Base-by-base conservation (phyloP, 2,797 vertebrate genomes). In the Enteromius thamalakanensis region DNA sequence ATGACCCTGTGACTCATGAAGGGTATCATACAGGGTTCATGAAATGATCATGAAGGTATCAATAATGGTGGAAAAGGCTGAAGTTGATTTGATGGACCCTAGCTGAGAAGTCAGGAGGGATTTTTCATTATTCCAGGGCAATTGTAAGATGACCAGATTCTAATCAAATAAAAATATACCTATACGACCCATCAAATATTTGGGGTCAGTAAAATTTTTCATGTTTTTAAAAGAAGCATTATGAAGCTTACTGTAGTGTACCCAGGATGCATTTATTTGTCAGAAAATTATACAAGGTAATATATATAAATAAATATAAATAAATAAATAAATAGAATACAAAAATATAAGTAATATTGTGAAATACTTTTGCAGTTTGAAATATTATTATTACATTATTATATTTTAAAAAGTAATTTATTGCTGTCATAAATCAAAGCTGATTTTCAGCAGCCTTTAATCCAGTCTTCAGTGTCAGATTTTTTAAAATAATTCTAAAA, bases 1-100 rank as follows among this genome's bases (percentile, higher is more conserved):
- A 74, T 81, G 79, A 81, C 29, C 29, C 26, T 64, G 29, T 49
- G 69, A 49, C 49, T 81, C 55, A 74, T 74, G 58, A 76, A 82
- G 17, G 58, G 80, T 75, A 53, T 74, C 55, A 72, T 62, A 74
- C 42, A 64, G 15, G 4, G 29, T 64, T 81, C 10, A 4, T 65
- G 19, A 65, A 75, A 37, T 32, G 47, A 81, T 65, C 58, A 40
- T 75, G 58, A 51, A 14, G 42, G 29, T 26, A 26, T 74, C 70
- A 51, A 45, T 23, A 42, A 17, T 40, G 4, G 4, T 26, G 37
- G 53, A 76, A 76, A 76, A 60, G 53, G 3, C 32, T 3, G 32
- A 60, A 14, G 5, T 60, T 37, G 49, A 55, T 32, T 37, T 37
- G 21, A 6, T 19, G 12, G 21, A 40, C 49, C 32, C 11, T 75